Percentiles rank a stretch among this genome's conserved stretches.
Evolutionary conservation across 2,113 vertebrate species (phyloP).

Genomic region (Tiliqua scincoides): DNA sequence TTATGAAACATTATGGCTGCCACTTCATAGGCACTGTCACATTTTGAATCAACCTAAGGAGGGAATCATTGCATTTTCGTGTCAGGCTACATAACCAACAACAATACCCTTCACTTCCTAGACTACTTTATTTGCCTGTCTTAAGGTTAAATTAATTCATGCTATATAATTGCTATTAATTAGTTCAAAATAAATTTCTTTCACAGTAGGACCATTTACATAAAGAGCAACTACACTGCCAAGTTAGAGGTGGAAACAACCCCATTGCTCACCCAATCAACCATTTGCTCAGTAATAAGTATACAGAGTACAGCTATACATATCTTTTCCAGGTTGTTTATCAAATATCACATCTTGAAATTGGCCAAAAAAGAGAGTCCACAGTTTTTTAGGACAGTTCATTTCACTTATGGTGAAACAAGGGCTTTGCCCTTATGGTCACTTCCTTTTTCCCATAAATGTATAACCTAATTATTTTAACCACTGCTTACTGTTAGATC

Average conservation of each 20-base stretch:
- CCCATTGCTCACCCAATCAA: neutral
- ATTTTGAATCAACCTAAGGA: neutral
- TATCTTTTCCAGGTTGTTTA: neutral
- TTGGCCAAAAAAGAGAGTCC: neutral
- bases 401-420: neutral
- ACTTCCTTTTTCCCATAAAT: too few species aligned
- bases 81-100: neutral
- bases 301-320: too few species aligned
- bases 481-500: neutral
- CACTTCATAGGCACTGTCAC: neutral
- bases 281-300: neutral
- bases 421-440: too few species aligned
- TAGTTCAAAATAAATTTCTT: neutral
- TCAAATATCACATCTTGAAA: neutral
- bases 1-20: neutral
- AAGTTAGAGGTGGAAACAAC: neutral
- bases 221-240: neutral
- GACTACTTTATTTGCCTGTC: neutral
- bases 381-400: neutral
- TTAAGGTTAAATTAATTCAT: neutral
- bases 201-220: neutral
- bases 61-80: neutral
- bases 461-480: neutral
- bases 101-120: neutral
- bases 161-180: neutral